These are phyloP conservation scores for Physella acuta DNA, from an alignment of 1,140 invertebrate species.

Conservation along the genomic window DNA sequence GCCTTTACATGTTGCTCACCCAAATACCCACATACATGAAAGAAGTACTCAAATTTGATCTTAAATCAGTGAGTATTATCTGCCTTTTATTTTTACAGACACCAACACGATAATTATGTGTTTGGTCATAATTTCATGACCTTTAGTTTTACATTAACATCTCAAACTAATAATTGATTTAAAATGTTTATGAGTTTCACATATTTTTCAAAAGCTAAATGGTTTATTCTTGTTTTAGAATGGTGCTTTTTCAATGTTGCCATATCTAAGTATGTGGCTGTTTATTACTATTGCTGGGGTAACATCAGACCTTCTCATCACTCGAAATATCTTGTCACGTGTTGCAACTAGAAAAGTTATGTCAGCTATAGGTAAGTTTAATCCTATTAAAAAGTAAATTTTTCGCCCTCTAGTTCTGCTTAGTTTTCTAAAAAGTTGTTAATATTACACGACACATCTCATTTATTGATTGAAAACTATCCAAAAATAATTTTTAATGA, in stretches of 20 bases:
- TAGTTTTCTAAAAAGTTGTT: too few relatives aligned
- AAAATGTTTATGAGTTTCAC: too few relatives aligned
- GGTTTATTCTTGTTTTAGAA: constrained; percentile 67
- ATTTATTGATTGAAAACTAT: too few relatives aligned
- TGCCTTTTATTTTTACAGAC: neutral
- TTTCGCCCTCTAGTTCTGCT: too few relatives aligned
- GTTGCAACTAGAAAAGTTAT: constrained; percentile 64
- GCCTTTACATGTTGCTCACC: constrained; percentile 88
- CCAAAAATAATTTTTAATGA: too few relatives aligned
- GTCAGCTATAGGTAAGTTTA: constrained; percentile 37
- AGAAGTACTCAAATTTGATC: constrained; percentile 79
- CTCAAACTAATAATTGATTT: too few relatives aligned
- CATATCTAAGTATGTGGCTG: constrained; percentile 82
- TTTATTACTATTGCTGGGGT: constrained; percentile 76
- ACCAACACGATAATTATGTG: neutral
- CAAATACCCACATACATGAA: constrained; percentile 91
- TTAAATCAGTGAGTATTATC: constrained; percentile 68
- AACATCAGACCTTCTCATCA: constrained; percentile 76
- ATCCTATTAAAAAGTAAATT: too few relatives aligned
- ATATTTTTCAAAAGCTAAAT: neutral
- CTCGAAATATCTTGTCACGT: constrained; percentile 66
- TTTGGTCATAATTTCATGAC: neutral
- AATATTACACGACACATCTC: too few relatives aligned
- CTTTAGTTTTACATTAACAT: too few relatives aligned
- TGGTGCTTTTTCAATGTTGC: constrained; percentile 82